Percentiles rank a stretch among this genome's conserved stretches.
Evolutionary conservation across 2,113 vertebrate genomes (phyloP).

Genomic region (Percopsis transmontana): DNA sequence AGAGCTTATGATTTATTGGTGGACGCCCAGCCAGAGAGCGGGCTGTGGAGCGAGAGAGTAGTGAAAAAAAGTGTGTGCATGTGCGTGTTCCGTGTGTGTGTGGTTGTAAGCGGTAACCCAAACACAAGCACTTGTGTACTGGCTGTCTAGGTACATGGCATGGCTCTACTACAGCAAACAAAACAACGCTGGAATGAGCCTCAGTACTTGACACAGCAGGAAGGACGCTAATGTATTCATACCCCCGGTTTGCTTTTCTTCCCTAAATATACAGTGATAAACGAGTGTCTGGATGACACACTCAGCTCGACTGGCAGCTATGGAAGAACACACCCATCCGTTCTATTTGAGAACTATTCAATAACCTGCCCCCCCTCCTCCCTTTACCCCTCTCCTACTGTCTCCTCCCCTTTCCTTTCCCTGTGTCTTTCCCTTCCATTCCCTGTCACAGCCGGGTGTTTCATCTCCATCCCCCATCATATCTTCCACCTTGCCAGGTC

Average conservation of each 20-base stretch:
- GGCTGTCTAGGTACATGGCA: constrained; percentile 13
- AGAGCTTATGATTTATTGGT: constrained; percentile 70
- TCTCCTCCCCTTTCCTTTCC: too few relatives aligned
- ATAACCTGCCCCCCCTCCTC: constrained; percentile 26
- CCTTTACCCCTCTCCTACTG: too few relatives aligned
- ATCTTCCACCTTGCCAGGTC: constrained; percentile 27
- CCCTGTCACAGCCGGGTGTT: constrained; percentile 59
- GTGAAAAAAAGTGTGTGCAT: constrained; percentile 37
- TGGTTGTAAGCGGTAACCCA: constrained; percentile 40
- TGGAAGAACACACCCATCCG: constrained; percentile 14
- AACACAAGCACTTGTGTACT: constrained; percentile 21
- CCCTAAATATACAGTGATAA: constrained; percentile 50
- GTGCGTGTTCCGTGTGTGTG: constrained; percentile 10
- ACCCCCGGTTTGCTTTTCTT: constrained; percentile 31
- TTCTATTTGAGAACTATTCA: constrained; percentile 35
- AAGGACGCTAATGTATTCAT: constrained; percentile 50
- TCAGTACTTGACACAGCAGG: constrained; percentile 12
- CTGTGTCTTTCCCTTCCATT: constrained; percentile 34
- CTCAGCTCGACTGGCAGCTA: constrained; percentile 29
- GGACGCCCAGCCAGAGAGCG: constrained; percentile 52
- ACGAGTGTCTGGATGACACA: constrained; percentile 39
- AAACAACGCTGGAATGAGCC: constrained; percentile 36
- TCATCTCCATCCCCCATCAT: constrained; percentile 47
- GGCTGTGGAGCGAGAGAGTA: constrained; percentile 46
- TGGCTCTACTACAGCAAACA: not conserved